Conservation (phyloP, 2,113 vertebrate species). For the Conger conger region DNA sequence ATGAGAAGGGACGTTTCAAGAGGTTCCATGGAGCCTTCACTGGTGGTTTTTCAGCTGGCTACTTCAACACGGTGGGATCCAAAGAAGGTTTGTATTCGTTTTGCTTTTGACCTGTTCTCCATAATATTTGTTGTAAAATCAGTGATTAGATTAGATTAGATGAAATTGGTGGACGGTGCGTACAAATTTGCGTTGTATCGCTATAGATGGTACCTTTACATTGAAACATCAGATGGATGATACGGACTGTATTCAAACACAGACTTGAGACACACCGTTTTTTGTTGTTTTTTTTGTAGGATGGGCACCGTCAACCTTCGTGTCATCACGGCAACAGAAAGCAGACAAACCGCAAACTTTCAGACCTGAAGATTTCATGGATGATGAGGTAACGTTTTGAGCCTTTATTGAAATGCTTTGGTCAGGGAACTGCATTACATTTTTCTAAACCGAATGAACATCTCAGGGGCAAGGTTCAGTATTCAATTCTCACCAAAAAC, state of each 20-base stretch:
- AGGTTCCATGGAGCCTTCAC: constrained; percentile 96
- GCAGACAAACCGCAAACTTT: constrained; percentile 70
- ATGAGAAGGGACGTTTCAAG: constrained; percentile 88
- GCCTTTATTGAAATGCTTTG: background rate
- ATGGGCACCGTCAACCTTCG: constrained; percentile 87
- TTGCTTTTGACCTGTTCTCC: background rate
- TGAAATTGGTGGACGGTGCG: too few species aligned
- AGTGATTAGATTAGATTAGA: too few species aligned
- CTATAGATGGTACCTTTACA: too few species aligned
- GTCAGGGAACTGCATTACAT: too few species aligned
- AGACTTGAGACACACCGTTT: background rate
- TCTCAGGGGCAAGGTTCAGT: background rate
- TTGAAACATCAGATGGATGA: background rate
- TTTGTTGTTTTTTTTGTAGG: constrained; percentile 62
- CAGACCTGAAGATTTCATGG: constrained; percentile 94
- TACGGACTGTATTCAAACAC: background rate
- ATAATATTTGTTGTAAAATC: too few species aligned
- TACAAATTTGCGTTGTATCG: too few species aligned
- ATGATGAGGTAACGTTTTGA: constrained; percentile 82
- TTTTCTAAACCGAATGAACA: too few species aligned
- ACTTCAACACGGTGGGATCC: constrained; percentile 92
- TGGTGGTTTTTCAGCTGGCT: constrained; percentile 94
- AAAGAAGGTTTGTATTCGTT: constrained; percentile 82
- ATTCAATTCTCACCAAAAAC: background rate
- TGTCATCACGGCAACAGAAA: constrained; percentile 90